phyloP scores from a whole-genome alignment of 2,797 vertebrate species.

The Melanotaenia nigrans region DNA sequence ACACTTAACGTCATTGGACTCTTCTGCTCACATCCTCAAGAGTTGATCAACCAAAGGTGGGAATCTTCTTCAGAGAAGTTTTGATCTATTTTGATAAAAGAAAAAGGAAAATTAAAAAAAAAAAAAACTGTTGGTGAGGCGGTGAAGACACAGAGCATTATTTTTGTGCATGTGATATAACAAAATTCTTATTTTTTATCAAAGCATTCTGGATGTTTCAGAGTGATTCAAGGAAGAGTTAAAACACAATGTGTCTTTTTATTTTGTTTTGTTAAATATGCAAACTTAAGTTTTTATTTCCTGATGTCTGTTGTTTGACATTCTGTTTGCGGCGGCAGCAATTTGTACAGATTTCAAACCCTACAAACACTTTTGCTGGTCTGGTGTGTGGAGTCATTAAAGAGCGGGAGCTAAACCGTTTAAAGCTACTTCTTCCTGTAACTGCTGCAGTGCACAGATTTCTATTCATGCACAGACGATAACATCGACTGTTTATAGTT shows the following conservation, averaged over 20 bases:
- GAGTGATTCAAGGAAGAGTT: slow-evolving; percentile 79
- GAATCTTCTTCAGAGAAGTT: slow-evolving; percentile 78
- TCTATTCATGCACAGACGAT: slow-evolving; percentile 57
- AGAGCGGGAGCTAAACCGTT: slow-evolving; percentile 75
- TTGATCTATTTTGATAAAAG: slow-evolving; percentile 87
- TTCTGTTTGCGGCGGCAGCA: slow-evolving; percentile 76
- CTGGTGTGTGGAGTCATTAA: slow-evolving; percentile 63
- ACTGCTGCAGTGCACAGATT: slow-evolving; percentile 66
- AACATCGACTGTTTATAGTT: slow-evolving; percentile 60
- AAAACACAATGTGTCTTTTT: slow-evolving; percentile 82
- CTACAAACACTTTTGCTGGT: slow-evolving; percentile 67
- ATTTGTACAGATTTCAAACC: slow-evolving; percentile 80
- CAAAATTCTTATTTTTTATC: slow-evolving; percentile 79
- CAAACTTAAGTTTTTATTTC: slow-evolving; percentile 75
- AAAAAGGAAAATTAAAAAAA: slow-evolving; percentile 53
- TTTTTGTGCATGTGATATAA: slow-evolving; percentile 82
- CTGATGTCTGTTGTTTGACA: slow-evolving; percentile 77
- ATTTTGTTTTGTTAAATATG: slow-evolving; percentile 83
- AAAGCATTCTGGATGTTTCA: slow-evolving; percentile 79
- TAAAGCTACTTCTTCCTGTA: slow-evolving; percentile 83
- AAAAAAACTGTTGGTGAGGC: slow-evolving; percentile 50
- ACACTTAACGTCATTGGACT: slow-evolving; percentile 68
- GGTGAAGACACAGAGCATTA: slow-evolving; percentile 78
- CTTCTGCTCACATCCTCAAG: slow-evolving; percentile 73
- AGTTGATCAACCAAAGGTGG: slow-evolving; percentile 82